Evolutionary conservation across 2,888 invertebrate genomes (phyloP).

Genomic region (Acanthosoma haemorrhoidale): DNA sequence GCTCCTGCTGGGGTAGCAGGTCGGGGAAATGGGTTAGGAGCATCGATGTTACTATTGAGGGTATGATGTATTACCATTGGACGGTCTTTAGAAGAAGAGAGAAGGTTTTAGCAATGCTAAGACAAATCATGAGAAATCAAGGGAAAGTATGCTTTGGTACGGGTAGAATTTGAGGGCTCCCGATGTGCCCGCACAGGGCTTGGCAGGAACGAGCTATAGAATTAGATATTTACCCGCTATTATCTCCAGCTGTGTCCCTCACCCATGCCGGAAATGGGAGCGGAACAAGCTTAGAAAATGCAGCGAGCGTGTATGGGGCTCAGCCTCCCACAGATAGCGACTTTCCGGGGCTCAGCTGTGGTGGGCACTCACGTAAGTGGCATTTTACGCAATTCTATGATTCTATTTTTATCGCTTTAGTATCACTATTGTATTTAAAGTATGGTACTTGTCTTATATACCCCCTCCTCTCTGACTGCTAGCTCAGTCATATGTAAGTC

Average conservation of each 20-base stretch:
- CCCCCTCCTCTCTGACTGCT: neutral
- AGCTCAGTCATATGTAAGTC: slow-evolving; percentile 11
- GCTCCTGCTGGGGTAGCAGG: slow-evolving; percentile 7
- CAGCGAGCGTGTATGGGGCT: slow-evolving; percentile 53
- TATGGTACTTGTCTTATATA: neutral
- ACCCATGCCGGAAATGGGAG: slow-evolving; percentile 42
- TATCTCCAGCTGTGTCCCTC: slow-evolving; percentile 30
- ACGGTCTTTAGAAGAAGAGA: neutral
- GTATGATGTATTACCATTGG: neutral
- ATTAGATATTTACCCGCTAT: slow-evolving; percentile 24
- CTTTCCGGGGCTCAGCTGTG: slow-evolving; percentile 47
- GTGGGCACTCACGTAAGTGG: slow-evolving; percentile 44
- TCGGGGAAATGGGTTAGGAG: neutral
- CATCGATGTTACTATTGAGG: slow-evolving; percentile 6
- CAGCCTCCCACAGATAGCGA: slow-evolving; percentile 50
- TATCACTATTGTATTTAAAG: slow-evolving; percentile 40
- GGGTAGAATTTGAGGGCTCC: neutral
- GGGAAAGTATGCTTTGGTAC: neutral
- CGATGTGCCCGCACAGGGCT: slow-evolving; percentile 9
- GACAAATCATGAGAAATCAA: neutral
- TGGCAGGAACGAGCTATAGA: slow-evolving; percentile 5
- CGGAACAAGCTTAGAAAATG: slow-evolving; percentile 45
- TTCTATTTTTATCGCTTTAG: slow-evolving; percentile 43
- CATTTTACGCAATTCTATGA: slow-evolving; percentile 42
- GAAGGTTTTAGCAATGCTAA: neutral